Base-by-base conservation (phyloP, 2,113 vertebrate genomes). In the Talpa occidentalis region DNA sequence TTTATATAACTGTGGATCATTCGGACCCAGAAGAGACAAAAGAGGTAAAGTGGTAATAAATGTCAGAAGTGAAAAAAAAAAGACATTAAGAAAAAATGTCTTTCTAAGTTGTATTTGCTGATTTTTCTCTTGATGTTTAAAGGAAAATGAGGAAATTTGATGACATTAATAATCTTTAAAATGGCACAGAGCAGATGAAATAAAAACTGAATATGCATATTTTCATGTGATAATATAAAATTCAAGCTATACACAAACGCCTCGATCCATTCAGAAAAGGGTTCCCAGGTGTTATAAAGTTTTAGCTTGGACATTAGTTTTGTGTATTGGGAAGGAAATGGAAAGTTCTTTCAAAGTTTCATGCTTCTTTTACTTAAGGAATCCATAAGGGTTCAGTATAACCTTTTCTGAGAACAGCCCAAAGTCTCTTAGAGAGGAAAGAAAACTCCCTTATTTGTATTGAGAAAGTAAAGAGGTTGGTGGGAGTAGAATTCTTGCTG, bases 1-100 rank as follows among this genome's bases (percentile, higher is more conserved):
- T 99, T 88, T 99, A 99, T 8, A 98, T 99, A 82, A 99, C 99
- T 0, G 99, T 99, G 98, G 99, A 99, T 99, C 99, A 99, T 98
- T 99, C 99, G 0, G 99, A 99, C 98, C 99, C 99, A 0, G 99
- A 99, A 84, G 99, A 99, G 97, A 99, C 99, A 93, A 99, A 99
- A 98, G 99, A 99, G 99, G 99, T 99, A 97, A 97, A 24, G 3
- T 37, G 83, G 64, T 76, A 72, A 54, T 88, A 40, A 70, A 10
- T 0, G 70, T 67, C 35, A 90, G 87, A 95, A 56, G 21, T 56
- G 17, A 56, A 56, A 8, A 56, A 22, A 56, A 54, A 54, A 56
- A 56, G 6, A 6, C 19, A 56, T 56, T 56, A 56, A 56, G 54
- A 22, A 56, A 56, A 56, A 56, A 21, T 21, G 54, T 56, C 52